These are phyloP conservation scores for Melanotaenia nigrans DNA, from an alignment of 2,797 vertebrate species.

Conservation along the genomic window DNA sequence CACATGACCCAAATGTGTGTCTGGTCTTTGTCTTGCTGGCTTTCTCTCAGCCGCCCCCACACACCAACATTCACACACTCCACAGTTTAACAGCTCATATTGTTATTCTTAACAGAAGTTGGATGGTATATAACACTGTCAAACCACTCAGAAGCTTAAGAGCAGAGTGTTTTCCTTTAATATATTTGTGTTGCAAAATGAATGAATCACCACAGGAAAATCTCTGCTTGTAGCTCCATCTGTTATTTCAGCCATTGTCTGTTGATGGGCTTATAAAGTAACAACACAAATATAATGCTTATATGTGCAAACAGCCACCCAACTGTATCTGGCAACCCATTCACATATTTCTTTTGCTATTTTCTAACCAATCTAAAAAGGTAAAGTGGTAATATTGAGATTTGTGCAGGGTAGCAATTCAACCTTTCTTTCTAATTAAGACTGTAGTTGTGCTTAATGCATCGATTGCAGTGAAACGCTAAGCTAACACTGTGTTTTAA, in stretches of 20 bases:
- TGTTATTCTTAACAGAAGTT: constrained; percentile 4
- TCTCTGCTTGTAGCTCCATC: background rate
- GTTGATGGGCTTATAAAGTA: background rate
- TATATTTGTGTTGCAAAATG: background rate
- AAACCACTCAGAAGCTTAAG: background rate
- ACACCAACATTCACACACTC: constrained; percentile 2
- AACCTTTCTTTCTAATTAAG: background rate
- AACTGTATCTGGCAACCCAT: background rate
- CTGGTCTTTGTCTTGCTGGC: constrained; percentile 19
- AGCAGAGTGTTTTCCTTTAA: background rate
- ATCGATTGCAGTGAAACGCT: background rate
- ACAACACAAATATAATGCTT: background rate
- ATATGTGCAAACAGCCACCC: background rate
- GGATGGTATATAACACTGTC: background rate
- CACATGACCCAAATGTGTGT: constrained; percentile 40
- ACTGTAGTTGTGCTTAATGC: background rate
- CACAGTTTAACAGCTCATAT: background rate
- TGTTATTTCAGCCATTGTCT: no score
- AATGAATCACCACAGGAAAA: background rate
- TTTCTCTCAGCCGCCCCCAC: constrained; percentile 3
- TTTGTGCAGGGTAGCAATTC: background rate
- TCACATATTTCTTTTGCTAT: background rate
- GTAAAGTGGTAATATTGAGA: background rate
- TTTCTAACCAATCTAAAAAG: background rate
- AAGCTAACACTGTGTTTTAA: background rate